Base-by-base conservation (phyloP, 2,888 invertebrate species). In the Orchesellides sinensis region DNA sequence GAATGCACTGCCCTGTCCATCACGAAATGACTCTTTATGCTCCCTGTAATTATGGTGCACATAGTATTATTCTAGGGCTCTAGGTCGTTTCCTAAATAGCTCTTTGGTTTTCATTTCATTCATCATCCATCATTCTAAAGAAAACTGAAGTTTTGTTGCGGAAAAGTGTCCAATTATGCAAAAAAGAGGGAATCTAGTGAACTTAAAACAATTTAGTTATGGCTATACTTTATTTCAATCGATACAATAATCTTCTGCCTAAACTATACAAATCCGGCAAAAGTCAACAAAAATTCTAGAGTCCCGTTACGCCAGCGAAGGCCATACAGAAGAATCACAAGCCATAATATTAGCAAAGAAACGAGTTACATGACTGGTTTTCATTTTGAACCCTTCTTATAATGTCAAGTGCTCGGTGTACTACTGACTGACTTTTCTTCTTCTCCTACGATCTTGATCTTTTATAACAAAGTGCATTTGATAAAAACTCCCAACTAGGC, bases 361-460 rank as follows among this genome's bases (percentile, higher is more conserved):
- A 17, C 14, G 47, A 74, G 81, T 68, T 74, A 74, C 73, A 68
- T 65, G 81, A 81, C 81, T 74, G 81, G 81, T 81, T 81, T 81
- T 79, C 66, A 70, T 45, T 54, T 68, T 40, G 63, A 73, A 59
- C 54, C 40, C 54, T 54, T 14, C 19, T 47, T 40, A 27, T n/a
- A 45, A 47, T 32, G 32, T 10, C 32, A 40, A n/a, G 10, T 40
- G 40, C 40, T 68, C 45, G 23, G 19, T 74, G 81, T 74, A 74
- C 81, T 74, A 81, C 81, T 81, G 81, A 81, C 81, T 81, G 81
- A 81, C 81, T 81, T 81, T 73, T 66, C 68, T 56, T 32, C 12
- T 10, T 49, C 17, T 49, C 19, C n/a, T n/a, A n/a, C 35, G 12
- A 35, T 40, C 35, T 40, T 61, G 61, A 61, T 61, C 29, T 61